Conservation (phyloP, 2,888 invertebrate species). For the Sminthurinus aureus region DNA sequence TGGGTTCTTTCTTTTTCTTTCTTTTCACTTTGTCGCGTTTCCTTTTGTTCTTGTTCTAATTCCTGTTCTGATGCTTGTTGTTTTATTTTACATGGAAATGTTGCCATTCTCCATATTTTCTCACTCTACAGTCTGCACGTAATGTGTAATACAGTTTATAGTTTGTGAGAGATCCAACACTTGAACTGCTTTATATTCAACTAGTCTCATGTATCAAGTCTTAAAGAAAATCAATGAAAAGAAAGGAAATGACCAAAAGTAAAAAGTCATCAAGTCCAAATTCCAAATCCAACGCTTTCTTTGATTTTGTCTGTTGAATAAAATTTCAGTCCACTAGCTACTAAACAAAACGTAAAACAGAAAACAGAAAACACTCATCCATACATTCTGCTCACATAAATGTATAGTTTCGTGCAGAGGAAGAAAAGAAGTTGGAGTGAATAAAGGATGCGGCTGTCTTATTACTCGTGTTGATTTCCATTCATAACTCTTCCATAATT, state of each 20-base stretch:
- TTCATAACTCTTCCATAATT: slow-evolving; percentile 52
- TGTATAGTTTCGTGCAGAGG: neutral
- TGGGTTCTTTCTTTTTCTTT: slow-evolving; percentile 5
- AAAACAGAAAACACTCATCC: too few relatives aligned
- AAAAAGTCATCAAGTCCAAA: too few relatives aligned
- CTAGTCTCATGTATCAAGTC: too few relatives aligned
- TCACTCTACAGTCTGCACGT: neutral
- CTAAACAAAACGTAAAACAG: neutral
- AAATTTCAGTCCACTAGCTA: neutral
- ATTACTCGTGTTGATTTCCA: slow-evolving; percentile 52
- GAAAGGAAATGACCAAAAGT: too few relatives aligned
- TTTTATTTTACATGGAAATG: too few relatives aligned
- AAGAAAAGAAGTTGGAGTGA: slow-evolving; percentile 34
- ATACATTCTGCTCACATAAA: too few relatives aligned
- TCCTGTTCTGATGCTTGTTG: neutral
- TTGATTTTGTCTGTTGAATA: neutral
- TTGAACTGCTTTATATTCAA: neutral
- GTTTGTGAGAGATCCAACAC: neutral
- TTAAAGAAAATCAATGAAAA: too few relatives aligned
- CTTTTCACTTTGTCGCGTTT: neutral
- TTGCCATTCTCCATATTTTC: neutral
- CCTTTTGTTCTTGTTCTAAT: neutral
- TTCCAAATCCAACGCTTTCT: neutral
- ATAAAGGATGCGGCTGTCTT: slow-evolving; percentile 45
- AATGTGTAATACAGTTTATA: neutral